Conservation (phyloP, 2,113 vertebrate species). For the Monopterus albus region DNA sequence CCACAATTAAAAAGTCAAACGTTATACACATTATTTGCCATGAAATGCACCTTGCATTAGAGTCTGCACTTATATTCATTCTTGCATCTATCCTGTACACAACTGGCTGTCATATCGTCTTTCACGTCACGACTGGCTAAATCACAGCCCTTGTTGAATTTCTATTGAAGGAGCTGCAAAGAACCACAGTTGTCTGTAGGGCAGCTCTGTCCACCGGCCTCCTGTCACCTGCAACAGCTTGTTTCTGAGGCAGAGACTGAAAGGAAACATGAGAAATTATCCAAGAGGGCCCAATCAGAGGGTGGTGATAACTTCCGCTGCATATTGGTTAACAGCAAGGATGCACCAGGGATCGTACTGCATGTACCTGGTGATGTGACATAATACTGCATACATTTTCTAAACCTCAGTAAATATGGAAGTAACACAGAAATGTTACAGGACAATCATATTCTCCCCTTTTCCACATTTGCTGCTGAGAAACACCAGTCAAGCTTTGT, state of each 20-base stretch:
- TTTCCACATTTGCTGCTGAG: slow-evolving; percentile 10
- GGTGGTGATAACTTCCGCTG: not conserved
- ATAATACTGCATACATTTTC: not conserved
- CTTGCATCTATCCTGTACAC: not conserved
- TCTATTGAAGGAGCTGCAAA: slow-evolving; percentile 25
- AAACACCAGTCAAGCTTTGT: slow-evolving; percentile 39
- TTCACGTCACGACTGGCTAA: slow-evolving; percentile 9
- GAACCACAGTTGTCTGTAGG: not conserved
- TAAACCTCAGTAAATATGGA: not conserved
- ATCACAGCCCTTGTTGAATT: slow-evolving; percentile 16
- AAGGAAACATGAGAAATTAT: slow-evolving; percentile 6
- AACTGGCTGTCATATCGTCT: slow-evolving; percentile 9
- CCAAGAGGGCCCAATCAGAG: slow-evolving; percentile 29
- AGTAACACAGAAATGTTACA: not conserved
- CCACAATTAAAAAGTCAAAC: not conserved
- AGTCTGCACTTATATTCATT: not conserved
- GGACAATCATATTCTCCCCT: not conserved
- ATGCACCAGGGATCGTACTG: not conserved
- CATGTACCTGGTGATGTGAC: not conserved
- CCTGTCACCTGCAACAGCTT: slow-evolving; percentile 49
- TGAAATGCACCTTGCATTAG: not conserved
- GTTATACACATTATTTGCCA: not conserved
- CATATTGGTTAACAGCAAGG: slow-evolving; percentile 16
- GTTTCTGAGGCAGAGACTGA: slow-evolving; percentile 21
- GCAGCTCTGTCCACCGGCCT: slow-evolving; percentile 50